These are phyloP conservation scores for Nomada fucata DNA, from an alignment of 2,888 invertebrate species.

Conservation along the genomic window DNA sequence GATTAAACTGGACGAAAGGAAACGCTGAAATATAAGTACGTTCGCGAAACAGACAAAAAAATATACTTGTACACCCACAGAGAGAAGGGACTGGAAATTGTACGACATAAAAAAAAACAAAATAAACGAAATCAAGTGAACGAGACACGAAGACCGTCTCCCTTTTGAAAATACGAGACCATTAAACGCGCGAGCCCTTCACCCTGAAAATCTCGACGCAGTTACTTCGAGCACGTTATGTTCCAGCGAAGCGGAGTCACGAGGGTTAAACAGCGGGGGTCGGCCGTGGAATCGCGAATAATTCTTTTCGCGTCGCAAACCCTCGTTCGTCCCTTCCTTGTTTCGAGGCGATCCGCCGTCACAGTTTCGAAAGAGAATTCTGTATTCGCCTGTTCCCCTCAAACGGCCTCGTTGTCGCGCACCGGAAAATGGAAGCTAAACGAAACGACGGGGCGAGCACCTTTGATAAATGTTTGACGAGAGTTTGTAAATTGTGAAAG, in stretches of 20 bases:
- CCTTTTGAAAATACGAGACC: conserved; percentile 23
- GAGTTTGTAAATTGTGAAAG: conserved; percentile 30
- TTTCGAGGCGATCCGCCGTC: conserved; percentile 28
- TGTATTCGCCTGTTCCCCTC: conserved; percentile 10
- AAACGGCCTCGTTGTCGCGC: conserved; percentile 23
- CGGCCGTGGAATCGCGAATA: conserved; percentile 33
- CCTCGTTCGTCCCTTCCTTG: conserved; percentile 13
- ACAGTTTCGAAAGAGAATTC: conserved; percentile 32
- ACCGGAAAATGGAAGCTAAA: conserved; percentile 37
- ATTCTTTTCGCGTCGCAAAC: conserved; percentile 31
- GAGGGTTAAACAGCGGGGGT: conserved; percentile 30
- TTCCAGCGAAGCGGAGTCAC: conserved; percentile 26
- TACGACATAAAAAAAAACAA: conserved; percentile 4
- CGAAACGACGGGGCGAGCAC: conserved; percentile 11
- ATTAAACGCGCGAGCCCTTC: conserved; percentile 40
- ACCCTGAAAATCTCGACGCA: conserved; percentile 53
- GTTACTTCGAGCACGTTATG: conserved; percentile 41
- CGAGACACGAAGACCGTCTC: conserved; percentile 25
- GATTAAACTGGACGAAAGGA: too few relatives aligned
- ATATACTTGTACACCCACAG: background rate
- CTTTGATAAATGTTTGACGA: conserved; percentile 38
- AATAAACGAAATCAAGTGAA: conserved; percentile 11
- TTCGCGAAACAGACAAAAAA: too few relatives aligned
- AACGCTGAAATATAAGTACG: too few relatives aligned
- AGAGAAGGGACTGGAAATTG: background rate